A percentile compares a stretch with the other conserved stretches of the same genome.
phyloP scores from a whole-genome alignment of 2,797 vertebrate genomes.

The Syngnathus acus region DNA sequence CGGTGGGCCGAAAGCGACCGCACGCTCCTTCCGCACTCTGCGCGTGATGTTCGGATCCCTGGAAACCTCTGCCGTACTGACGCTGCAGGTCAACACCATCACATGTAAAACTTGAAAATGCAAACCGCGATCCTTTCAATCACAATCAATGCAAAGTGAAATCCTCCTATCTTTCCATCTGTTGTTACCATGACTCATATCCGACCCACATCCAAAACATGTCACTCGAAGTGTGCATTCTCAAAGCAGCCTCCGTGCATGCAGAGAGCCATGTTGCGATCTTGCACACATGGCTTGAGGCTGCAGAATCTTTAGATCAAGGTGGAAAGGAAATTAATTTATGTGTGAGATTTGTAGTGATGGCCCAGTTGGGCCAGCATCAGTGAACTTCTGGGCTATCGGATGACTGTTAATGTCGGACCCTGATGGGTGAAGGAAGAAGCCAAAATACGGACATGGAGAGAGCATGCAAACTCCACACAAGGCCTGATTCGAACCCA shows the following conservation, averaged over 20 bases:
- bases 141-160: not conserved
- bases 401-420: no score
- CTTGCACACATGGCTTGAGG: not conserved
- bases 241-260: not conserved
- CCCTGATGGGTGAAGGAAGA: not conserved
- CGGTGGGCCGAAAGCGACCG: conserved; percentile 5
- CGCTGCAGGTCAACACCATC: conserved; percentile 4
- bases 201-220: not conserved
- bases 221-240: not conserved
- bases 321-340: not conserved
- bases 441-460: not conserved
- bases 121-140: not conserved
- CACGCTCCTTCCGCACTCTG: not conserved
- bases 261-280: not conserved
- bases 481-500: no score
- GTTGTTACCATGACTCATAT: conserved; percentile 1
- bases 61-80: conserved; percentile 12
- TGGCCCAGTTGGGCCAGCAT: no score
- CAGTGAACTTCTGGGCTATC: no score
- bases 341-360: no score
- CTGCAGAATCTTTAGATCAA: not conserved
- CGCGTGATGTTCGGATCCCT: conserved; percentile 15
- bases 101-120: not conserved
- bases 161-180: not conserved
- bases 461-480: no score